These are phyloP conservation scores for Platysteira castanea DNA, from an alignment of 2,113 vertebrate genomes.

Conservation along the genomic window DNA sequence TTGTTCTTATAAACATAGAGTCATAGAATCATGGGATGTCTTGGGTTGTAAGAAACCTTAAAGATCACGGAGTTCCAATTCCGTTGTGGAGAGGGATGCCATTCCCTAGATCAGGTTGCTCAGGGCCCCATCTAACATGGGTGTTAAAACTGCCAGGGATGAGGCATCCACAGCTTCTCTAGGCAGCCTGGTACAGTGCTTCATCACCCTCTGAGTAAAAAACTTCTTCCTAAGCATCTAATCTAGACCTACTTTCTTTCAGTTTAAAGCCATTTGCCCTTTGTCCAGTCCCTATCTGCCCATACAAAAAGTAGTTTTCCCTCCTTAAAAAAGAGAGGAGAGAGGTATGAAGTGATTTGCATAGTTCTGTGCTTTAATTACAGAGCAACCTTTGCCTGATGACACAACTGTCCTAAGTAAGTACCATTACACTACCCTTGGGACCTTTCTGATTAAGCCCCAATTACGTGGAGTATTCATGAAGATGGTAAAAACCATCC, in stretches of 20 bases:
- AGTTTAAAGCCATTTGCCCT: background rate
- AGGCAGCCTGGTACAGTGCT: background rate
- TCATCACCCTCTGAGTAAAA: background rate
- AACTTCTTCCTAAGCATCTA: background rate
- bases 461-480: background rate
- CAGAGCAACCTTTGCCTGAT: constrained; percentile 3
- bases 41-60: background rate
- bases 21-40: background rate
- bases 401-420: background rate
- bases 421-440: background rate
- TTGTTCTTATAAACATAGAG: background rate
- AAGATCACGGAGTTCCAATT: background rate
- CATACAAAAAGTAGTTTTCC: background rate
- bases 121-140: background rate
- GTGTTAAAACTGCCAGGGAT: background rate
- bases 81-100: background rate
- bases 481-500: background rate
- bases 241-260: background rate
- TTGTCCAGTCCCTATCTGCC: background rate
- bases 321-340: background rate
- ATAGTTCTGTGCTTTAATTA: constrained; percentile 5
- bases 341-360: background rate
- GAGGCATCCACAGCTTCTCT: background rate
- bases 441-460: background rate
- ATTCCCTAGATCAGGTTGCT: background rate